These are phyloP conservation scores for Euzetes globulus DNA, from an alignment of 2,888 invertebrate species.

Conservation along the genomic window DNA sequence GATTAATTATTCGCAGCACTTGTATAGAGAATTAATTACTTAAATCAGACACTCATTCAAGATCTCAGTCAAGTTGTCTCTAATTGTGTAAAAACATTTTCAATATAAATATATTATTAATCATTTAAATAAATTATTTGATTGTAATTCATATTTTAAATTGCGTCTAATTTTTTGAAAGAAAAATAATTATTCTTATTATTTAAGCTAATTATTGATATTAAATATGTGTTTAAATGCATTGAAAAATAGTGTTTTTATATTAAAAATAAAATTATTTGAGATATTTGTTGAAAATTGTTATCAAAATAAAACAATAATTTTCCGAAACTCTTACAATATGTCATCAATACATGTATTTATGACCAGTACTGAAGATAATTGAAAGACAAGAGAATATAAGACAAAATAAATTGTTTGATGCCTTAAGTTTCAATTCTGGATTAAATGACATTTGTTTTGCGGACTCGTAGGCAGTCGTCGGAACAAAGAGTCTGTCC, in stretches of 20 bases:
- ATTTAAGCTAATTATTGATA: no score
- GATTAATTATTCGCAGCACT: neutral
- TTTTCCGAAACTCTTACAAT: no score
- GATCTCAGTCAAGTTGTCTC: neutral
- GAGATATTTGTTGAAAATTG: no score
- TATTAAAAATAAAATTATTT: no score
- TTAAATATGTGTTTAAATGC: no score
- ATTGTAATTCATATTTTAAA: neutral
- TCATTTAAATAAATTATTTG: neutral
- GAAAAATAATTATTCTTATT: no score
- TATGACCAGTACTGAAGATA: no score
- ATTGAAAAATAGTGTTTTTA: no score
- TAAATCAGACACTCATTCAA: slow-evolving; percentile 5
- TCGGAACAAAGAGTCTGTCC: neutral
- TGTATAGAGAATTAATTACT: neutral
- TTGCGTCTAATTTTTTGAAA: no score
- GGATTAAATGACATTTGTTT: slow-evolving; percentile 1
- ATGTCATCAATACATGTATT: no score
- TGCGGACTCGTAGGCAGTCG: no score
- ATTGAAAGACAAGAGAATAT: neutral
- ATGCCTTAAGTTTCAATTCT: neutral
- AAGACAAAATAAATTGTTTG: slow-evolving; percentile 7
- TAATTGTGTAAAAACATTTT: slow-evolving; percentile 9
- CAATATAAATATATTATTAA: neutral
- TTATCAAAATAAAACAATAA: no score